A percentile compares a stretch with the other conserved stretches of the same genome.
These are phyloP conservation scores for Oedothorax gibbosus DNA, from an alignment of 1,140 invertebrate genomes.

Conservation along the genomic window DNA sequence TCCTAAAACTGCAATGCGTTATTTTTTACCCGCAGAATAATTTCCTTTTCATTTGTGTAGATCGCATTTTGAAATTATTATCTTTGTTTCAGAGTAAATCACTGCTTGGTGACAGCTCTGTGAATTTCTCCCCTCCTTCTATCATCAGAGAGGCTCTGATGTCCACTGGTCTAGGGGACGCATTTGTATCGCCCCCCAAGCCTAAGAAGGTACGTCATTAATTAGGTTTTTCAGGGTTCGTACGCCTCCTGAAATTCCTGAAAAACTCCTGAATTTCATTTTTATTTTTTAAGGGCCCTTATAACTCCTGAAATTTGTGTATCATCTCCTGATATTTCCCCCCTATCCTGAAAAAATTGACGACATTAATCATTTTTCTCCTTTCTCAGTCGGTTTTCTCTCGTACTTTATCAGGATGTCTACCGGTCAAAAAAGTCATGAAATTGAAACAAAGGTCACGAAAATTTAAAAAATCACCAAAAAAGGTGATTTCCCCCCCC, in stretches of 20 bases:
- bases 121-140: constrained; percentile 86
- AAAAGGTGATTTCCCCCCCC: no score
- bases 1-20: no score
- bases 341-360: no score
- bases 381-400: background rate
- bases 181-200: constrained; percentile 64
- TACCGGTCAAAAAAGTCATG: no score
- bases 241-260: background rate
- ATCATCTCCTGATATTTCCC: background rate
- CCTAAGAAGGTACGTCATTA: constrained; percentile 25
- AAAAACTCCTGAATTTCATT: background rate
- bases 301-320: background rate
- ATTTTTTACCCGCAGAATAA: no score
- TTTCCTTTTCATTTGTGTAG: background rate
- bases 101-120: constrained; percentile 80
- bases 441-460: no score
- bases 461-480: no score
- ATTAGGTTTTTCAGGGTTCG: background rate
- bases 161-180: constrained; percentile 67
- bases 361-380: background rate
- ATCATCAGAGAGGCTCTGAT: constrained; percentile 75
- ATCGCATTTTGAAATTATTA: background rate
- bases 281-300: no score
- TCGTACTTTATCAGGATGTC: no score
- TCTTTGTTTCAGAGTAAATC: constrained; percentile 81